Percentiles rank a stretch among this genome's conserved stretches.
Evolutionary conservation across 2,797 vertebrate species (phyloP).

Genomic region (Fundulus diaphanus): DNA sequence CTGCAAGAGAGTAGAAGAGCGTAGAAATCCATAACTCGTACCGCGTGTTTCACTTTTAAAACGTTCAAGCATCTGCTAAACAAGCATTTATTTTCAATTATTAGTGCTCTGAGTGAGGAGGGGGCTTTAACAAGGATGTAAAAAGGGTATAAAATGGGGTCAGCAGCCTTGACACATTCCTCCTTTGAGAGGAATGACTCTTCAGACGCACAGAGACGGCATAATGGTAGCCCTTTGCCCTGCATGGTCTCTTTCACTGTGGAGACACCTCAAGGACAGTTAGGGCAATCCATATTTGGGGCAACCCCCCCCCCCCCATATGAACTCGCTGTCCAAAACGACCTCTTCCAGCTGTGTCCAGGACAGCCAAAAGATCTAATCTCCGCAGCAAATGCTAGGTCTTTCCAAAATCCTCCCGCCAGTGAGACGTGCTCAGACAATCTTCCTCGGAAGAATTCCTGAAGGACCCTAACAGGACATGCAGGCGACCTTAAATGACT

Average conservation of each 20-base stretch:
- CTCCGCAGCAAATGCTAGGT: neutral
- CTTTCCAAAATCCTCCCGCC: neutral
- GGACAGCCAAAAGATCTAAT: neutral
- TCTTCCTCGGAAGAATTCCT: neutral
- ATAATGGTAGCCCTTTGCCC: constrained; percentile 44
- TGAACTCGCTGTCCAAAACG: neutral
- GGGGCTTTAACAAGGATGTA: constrained; percentile 41
- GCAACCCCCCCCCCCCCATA: no score
- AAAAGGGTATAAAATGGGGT: constrained; percentile 58
- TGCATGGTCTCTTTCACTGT: constrained; percentile 40
- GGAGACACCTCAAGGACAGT: constrained; percentile 48
- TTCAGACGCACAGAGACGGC: constrained; percentile 22
- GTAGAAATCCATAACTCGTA: neutral
- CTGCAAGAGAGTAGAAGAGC: neutral
- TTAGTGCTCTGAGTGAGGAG: constrained; percentile 17
- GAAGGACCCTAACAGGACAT: neutral
- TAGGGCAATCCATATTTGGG: constrained; percentile 9
- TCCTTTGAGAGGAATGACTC: constrained; percentile 60
- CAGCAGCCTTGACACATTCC: constrained; percentile 67
- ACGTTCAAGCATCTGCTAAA: constrained; percentile 1
- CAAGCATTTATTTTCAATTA: neutral
- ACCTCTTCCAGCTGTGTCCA: neutral
- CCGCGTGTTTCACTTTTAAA: constrained; percentile 8
- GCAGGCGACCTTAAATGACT: neutral
- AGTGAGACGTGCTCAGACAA: neutral